Evolutionary conservation across 2,113 vertebrate genomes (phyloP).

Genomic region (Halcyon malimbica): DNA sequence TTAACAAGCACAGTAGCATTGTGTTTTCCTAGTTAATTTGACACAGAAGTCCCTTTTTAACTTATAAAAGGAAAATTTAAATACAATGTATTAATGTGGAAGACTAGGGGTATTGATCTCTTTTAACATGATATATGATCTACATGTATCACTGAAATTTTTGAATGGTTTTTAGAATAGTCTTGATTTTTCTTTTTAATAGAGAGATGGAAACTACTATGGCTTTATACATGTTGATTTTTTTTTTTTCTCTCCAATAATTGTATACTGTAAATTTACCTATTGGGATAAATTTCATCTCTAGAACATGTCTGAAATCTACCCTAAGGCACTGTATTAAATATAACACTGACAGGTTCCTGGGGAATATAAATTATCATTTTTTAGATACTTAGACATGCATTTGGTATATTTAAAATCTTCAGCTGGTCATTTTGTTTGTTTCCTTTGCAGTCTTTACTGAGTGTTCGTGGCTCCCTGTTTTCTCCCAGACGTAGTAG

Average conservation of each 20-base stretch:
- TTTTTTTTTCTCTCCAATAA: neutral
- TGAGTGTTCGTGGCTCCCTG: slow-evolving; percentile 88
- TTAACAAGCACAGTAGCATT: neutral
- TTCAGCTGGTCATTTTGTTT: neutral
- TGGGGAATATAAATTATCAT: neutral
- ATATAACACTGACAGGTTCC: neutral
- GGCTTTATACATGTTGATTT: neutral
- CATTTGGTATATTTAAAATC: neutral
- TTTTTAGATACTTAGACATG: neutral
- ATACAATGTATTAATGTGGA: neutral
- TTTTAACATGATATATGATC: neutral
- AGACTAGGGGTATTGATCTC: neutral
- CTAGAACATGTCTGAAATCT: neutral
- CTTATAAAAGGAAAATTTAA: neutral
- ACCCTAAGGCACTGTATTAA: neutral
- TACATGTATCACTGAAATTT: neutral
- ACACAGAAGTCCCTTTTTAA: neutral
- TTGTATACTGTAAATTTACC: neutral
- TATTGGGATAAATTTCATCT: neutral
- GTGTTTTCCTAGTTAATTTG: neutral
- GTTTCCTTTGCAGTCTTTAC: slow-evolving; percentile 86
- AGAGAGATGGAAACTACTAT: neutral
- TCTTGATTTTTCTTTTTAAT: neutral
- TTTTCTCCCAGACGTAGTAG: slow-evolving; percentile 89
- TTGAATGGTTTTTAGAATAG: neutral